Base-by-base conservation (phyloP, 2,113 vertebrate species). In the Anser cygnoides region DNA sequence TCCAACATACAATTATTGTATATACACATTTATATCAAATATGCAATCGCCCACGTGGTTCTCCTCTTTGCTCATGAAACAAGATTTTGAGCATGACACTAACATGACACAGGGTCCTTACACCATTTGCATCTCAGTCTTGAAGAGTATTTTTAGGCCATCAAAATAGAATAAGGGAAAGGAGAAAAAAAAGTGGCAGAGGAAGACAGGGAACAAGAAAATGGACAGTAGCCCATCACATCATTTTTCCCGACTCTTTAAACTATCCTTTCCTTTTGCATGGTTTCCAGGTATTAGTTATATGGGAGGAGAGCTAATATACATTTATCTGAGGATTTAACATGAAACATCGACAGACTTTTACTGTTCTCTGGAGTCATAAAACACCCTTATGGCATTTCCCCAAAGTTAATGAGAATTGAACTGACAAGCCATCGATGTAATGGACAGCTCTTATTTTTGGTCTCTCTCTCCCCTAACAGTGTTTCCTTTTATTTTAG, bases 401-500 rank as follows among this genome's bases (percentile, higher is more conserved):
- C 79, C 67, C 83, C 50, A 74, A 20, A 63, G 41, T 92, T 97
- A 95, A 90, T 68, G 76, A 94, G 79, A 74, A 65, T 55, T 87
- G 44, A 97, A 77, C 79, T 85, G 74, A 92, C 75, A 97, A 82
- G 68, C 71, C 71, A 82, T 63, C 90, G 89, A 95, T 12, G 44
- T 67, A 91, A 91, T 85, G 95, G 28, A 33, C 73, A 92, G 35
- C 39, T 87, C 84, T 90, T 95, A 90, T 81, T 87, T 78, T 94
- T 92, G 29, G 59, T 74, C 7, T 78, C 33, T 90, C 63, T 87
- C 61, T 91, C 75, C 89, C 25, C 13, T 80, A 89, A 55, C 33
- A 4, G 18, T 55, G 3, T 84, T 74, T 58, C 84, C 82, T 97
- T 84, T 84, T 33, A 35, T 66, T 78, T 95, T 77, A 78, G 35